Evolutionary conservation across 2,888 invertebrate genomes (phyloP).

Genomic region (Leptinotarsa rubiginosa): DNA sequence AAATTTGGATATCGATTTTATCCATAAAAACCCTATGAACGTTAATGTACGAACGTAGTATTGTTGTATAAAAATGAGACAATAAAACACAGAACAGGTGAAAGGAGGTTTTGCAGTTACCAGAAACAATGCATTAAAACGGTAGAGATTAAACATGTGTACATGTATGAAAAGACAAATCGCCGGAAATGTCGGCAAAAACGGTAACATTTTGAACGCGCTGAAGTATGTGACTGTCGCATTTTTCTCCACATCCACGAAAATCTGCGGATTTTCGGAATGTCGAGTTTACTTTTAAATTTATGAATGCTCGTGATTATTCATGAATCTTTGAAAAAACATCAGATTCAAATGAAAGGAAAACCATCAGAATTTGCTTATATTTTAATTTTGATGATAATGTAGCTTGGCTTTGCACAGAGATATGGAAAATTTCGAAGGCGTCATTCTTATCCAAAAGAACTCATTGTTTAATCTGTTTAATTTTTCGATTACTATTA

Average conservation of each 20-base stretch:
- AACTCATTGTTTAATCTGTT: too few species aligned
- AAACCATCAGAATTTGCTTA: too few species aligned
- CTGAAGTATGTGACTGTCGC: slow-evolving; percentile 19
- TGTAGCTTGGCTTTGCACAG: too few species aligned
- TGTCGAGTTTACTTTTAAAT: neutral
- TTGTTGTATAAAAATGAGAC: slow-evolving; percentile 15
- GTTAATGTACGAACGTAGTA: neutral
- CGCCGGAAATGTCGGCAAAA: slow-evolving; percentile 21
- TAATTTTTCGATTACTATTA: too few species aligned
- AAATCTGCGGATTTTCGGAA: neutral
- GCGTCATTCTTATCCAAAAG: too few species aligned
- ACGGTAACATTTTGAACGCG: slow-evolving; percentile 19
- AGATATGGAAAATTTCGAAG: too few species aligned
- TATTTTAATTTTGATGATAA: too few species aligned
- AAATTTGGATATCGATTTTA: neutral
- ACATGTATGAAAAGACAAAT: slow-evolving; percentile 21
- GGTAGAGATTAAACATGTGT: slow-evolving; percentile 25
- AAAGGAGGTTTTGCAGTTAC: slow-evolving; percentile 28
- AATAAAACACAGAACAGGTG: slow-evolving; percentile 19
- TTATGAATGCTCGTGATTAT: neutral
- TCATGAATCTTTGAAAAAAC: too few species aligned
- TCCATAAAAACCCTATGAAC: slow-evolving; percentile 1
- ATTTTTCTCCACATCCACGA: neutral
- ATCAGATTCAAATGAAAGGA: too few species aligned
- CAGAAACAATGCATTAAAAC: slow-evolving; percentile 31